Evolutionary conservation across 2,797 vertebrate genomes (phyloP).

Genomic region (Potorous gilbertii): DNA sequence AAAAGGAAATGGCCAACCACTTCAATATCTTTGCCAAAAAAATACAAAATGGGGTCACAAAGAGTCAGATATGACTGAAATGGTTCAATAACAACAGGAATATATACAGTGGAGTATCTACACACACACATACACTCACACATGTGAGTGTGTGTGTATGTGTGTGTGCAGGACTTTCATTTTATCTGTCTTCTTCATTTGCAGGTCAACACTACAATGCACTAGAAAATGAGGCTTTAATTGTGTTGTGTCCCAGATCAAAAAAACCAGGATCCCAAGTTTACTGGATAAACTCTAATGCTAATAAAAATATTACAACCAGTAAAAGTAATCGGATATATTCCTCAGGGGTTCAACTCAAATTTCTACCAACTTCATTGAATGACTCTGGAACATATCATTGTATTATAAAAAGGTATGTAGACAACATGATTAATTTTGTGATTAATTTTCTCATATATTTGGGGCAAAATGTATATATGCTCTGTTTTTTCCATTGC

Average conservation of each 20-base stretch:
- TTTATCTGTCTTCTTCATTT: constrained; percentile 5
- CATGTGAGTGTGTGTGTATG: no score
- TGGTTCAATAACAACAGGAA: not conserved
- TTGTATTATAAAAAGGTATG: constrained; percentile 71
- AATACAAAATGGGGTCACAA: not conserved
- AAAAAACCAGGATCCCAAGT: not conserved
- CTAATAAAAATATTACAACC: constrained; percentile 51
- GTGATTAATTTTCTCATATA: not conserved
- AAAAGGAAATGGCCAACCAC: not conserved
- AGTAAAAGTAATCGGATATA: constrained; percentile 44
- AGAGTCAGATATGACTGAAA: not conserved
- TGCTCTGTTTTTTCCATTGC: not conserved
- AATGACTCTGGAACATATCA: constrained; percentile 68
- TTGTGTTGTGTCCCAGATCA: constrained; percentile 59
- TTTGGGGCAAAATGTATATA: not conserved
- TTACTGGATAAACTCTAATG: constrained; percentile 63
- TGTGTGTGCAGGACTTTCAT: not conserved
- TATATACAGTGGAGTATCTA: not conserved
- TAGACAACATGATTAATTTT: not conserved
- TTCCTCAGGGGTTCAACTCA: constrained; percentile 50
- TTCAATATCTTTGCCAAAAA: not conserved
- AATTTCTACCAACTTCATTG: constrained; percentile 69
- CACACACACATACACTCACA: accelerated
- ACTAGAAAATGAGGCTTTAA: constrained; percentile 74
- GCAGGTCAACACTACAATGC: constrained; percentile 35